phyloP scores from a whole-genome alignment of 2,797 vertebrate species.

The Phataginus tricuspis region DNA sequence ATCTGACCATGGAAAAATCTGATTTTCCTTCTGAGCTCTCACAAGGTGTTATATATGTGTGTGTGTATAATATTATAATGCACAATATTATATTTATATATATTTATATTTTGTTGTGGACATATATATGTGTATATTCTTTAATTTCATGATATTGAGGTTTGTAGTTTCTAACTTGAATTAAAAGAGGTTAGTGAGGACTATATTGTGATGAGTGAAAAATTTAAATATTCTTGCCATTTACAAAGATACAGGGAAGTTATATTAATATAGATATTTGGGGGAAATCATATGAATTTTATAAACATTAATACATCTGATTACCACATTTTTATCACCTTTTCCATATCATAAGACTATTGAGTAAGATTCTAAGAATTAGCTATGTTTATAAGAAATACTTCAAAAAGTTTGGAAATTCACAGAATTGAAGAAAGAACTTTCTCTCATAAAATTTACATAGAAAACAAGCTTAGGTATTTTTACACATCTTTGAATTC shows the following conservation, averaged over 20 bases:
- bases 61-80: not conserved
- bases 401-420: conserved; percentile 3
- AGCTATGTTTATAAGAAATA: not conserved
- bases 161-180: not conserved
- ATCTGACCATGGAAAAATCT: not conserved
- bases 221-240: not conserved
- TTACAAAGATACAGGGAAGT: not conserved
- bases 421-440: not conserved
- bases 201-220: not conserved
- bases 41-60: not conserved
- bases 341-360: not conserved
- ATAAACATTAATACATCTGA: not conserved
- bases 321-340: not conserved
- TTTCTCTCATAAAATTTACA: conserved; percentile 23
- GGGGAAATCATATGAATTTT: not conserved
- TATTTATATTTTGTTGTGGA: not conserved
- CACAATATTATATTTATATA: not conserved
- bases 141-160: not conserved
- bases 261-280: not conserved
- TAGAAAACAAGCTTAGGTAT: conserved; percentile 23
- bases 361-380: conserved; percentile 13
- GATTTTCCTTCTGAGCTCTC: not conserved
- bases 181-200: not conserved
- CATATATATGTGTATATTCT: not conserved
- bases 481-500: conserved; percentile 43